Evolutionary conservation across 1,140 invertebrate species (phyloP), one percentile per base, ranked within the genome.

Genomic region (Penaeus japonicus): DNA sequence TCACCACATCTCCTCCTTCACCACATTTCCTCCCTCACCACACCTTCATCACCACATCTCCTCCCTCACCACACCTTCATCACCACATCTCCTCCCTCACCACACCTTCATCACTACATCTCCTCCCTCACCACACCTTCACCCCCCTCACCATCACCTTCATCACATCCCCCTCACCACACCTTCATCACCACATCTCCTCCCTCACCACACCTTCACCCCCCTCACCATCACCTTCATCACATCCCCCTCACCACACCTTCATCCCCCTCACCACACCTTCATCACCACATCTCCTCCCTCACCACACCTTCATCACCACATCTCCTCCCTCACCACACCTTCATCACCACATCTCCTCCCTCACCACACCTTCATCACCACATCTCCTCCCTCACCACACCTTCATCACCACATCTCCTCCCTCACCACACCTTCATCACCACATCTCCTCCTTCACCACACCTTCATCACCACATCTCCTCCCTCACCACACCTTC

Each of bases 401-500:
- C 7, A 2, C 2, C 35, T 39, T 7, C 7, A 39, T 39, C 35
- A 39, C 35, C 35, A 39, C 35, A 39, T 7, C 35, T 39, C 35
- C 2, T 2, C 35, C 2, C 35, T n/a, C 39, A 39, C 39, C 39
- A 39, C 39, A 4, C 39, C 39, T 10, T 39, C n/a, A n/a, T 39
- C 39, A 39, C 39, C 39, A 39, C 39, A 39, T 10, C 39, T 39
- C 39, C 39, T 39, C 35, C 27, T 65, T 59, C 91, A 70, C 92
- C 35, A 53, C 20, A 24, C 75, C 32, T 22, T n/a, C 65, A 53
- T 10, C 39, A 39, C 35, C 65, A n/a, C 65, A n/a, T 70, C 20
- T 47, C 32, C 39, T n/a, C 32, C 53, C 5, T 4, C 62, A 65
- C 62, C 62, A 65, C 62, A n/a, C 62, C 27, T 12, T 0, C 62